Conservation (phyloP, 2,888 invertebrate genomes). For the Drosophila gaucha region DNA sequence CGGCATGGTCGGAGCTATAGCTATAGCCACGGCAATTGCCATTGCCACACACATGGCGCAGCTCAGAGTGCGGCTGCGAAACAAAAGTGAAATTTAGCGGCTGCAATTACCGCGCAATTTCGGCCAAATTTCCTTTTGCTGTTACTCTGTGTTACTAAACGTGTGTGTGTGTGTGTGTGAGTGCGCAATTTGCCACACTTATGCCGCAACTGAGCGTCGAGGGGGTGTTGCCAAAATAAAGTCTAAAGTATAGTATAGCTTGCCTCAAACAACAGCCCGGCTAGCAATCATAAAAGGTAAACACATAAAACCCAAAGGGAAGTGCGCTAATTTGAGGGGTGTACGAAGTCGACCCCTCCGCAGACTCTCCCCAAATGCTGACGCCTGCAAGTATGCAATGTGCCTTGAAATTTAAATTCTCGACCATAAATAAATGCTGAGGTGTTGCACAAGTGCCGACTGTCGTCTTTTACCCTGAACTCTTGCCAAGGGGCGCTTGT, state of each 20-base stretch:
- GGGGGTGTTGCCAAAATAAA: constrained; percentile 48
- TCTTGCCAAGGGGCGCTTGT: constrained; percentile 6
- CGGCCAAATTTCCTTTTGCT: constrained; percentile 68
- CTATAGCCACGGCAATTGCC: constrained; percentile 27
- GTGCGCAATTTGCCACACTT: constrained; percentile 76
- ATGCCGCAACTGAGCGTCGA: constrained; percentile 19
- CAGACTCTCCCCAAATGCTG: constrained; percentile 13
- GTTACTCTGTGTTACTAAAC: not conserved
- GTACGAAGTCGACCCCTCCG: not conserved
- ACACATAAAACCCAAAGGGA: constrained; percentile 54
- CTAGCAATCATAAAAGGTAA: constrained; percentile 69
- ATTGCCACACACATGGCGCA: constrained; percentile 39
- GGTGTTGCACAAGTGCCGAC: constrained; percentile 61
- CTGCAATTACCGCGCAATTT: constrained; percentile 79
- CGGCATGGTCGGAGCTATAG: constrained; percentile 1
- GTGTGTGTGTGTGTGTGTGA: constrained; percentile 27
- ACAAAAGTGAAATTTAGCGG: constrained; percentile 80
- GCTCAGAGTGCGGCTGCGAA: constrained; percentile 31
- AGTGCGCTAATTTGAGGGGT: constrained; percentile 59
- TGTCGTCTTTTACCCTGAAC: not conserved
- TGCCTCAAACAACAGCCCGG: constrained; percentile 47
- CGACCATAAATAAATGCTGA: constrained; percentile 64
- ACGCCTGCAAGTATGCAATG: constrained; percentile 63
- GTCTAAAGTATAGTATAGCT: constrained; percentile 44
- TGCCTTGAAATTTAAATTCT: constrained; percentile 70